Evolutionary conservation across 2,113 vertebrate genomes (phyloP).

Genomic region (Aplodontia rufa): DNA sequence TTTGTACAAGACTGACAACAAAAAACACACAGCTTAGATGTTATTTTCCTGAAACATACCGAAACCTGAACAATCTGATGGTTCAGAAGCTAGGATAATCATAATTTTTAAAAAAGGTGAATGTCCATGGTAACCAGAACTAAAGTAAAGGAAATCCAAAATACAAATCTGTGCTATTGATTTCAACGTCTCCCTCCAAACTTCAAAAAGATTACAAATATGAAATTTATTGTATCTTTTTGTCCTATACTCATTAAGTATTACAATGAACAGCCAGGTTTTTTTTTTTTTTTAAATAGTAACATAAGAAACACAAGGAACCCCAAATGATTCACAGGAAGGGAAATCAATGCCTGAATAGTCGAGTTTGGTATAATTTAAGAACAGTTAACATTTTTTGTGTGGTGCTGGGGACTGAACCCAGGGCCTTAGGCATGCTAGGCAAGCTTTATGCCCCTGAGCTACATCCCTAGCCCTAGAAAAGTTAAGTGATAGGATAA

Average conservation of each 20-base stretch:
- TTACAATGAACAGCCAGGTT: background rate
- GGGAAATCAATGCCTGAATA: constrained; percentile 5
- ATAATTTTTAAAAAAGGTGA: background rate
- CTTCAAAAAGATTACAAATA: constrained; percentile 27
- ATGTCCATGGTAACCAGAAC: background rate
- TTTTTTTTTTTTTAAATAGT: background rate
- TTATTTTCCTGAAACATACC: constrained; percentile 33
- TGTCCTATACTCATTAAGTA: background rate
- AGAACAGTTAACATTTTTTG: too few species aligned
- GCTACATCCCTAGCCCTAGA: background rate
- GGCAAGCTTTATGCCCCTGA: too few species aligned
- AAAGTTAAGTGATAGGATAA: constrained; percentile 33
- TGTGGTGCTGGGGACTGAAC: too few species aligned
- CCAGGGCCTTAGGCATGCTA: too few species aligned
- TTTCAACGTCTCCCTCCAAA: constrained; percentile 21
- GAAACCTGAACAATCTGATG: background rate
- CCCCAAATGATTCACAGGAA: background rate
- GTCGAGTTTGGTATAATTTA: background rate
- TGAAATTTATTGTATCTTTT: constrained; percentile 50
- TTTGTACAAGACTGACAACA: background rate
- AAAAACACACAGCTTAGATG: background rate
- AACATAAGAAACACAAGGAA: background rate
- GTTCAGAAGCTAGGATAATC: background rate
- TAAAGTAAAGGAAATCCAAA: background rate
- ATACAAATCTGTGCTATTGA: background rate